Evolutionary conservation across 2,888 invertebrate genomes (phyloP), one percentile per base, ranked within the genome.

Genomic region (Drosophila diplacantha): DNA sequence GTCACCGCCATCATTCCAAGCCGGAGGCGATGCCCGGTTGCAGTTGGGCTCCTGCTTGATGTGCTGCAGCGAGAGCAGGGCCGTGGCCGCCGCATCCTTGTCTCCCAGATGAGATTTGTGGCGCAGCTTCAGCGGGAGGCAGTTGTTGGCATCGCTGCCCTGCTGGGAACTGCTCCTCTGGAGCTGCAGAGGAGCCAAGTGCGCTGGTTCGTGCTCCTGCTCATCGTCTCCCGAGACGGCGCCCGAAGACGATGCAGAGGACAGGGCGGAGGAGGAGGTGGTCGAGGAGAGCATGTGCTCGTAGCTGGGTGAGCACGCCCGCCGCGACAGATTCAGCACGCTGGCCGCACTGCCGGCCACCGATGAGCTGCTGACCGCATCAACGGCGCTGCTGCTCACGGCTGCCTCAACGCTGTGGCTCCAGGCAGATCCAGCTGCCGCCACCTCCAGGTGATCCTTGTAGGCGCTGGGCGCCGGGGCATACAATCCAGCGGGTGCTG

Each of bases 61-160:
- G 85, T 94, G 94, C 85, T 95, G 95, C 44, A 95, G 91, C 38
- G 94, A 93, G n/a, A 95, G 90, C 59, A 94, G 90, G 14, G 94
- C 94, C 63, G 91, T 92, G 60, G 95, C 95, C 52, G 95, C 95
- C 11, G 95, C 95, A 86, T 96, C 96, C 86, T 95, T 95, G 86
- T 96, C 96, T 11, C 95, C 95, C 67, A 96, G 90, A 85, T 96
- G 94, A 35, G 94, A 94, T 89, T 97, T 97, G 91, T 97, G 96
- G 85, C 97, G 93, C 72, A 97, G 91, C 87, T 97, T 97, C 79
- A 96, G 92, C 3, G 97, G 97, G 86, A 97, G 90, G 80, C 95
- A 93, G 86, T 95, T 95, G 89, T 94, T 93, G 34, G 92, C 90
- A 69, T 93, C 92, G 71, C 90, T 83, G 54, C 54, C 62, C 38